Evolutionary conservation across 1,140 invertebrate species (phyloP), one percentile per base, ranked within the genome.

Genomic region (Drosophila quadrilineata): DNA sequence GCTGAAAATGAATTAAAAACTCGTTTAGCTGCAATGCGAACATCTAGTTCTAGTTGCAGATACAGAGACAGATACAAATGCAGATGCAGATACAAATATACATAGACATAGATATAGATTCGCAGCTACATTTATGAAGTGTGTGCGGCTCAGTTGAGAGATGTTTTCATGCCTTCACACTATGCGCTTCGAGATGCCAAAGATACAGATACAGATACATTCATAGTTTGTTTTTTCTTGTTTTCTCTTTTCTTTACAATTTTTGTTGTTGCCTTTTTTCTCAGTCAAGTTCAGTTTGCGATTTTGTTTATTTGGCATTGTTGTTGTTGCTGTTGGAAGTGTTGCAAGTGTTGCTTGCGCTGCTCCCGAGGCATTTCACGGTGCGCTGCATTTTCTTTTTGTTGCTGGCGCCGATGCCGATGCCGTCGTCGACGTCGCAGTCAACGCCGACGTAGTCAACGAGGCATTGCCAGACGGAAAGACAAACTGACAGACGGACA

Each of bases 251-350:
- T 3, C 21, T 19, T 12, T 31, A 36, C 6, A 21, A 16, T 43
- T 60, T 36, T 60, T 46, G 40, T 57, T 63, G 45, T 19, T 50
- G 52, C 12, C 50, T 76, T 65, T 79, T 87, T 87, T 87, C 85
- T 70, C 84, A 87, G 84, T 87, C 84, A 87, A 87, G 84, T 87
- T 87, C 84, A 87, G 74, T 87, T 79, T 63, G 71, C 73, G 82
- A 84, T 85, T n/a, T 86, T 85, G 46, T 72, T 45, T 75, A 66
- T 75, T 82, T 75, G 66, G 62, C 65, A 35, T 75, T 82, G 43
- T 62, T 66, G 73, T 69, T 75, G 38, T 19, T 40, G 52, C 2
- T 54, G 57, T 38, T 69, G 69, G 26, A 6, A 8, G 22, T 53
- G 50, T 43, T 59, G 67, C 75, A 17, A 10, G 33, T 59, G 59